Evolutionary conservation across 2,797 vertebrate species (phyloP).

Genomic region (Eremophila alpestris): DNA sequence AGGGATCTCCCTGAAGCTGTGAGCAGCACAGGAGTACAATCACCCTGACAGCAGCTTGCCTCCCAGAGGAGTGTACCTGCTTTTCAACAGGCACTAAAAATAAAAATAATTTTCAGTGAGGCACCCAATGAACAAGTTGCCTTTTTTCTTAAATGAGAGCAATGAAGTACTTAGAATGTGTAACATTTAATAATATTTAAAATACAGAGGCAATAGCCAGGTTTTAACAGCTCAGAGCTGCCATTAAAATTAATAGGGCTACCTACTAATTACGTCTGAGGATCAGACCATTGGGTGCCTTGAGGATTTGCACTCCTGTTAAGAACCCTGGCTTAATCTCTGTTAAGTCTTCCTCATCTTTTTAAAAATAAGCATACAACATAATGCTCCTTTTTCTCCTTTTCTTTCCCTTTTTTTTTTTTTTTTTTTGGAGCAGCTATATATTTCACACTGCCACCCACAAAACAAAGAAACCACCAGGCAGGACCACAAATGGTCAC

Average conservation of each 20-base stretch:
- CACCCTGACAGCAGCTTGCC: conserved; percentile 9
- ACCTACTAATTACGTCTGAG: conserved; percentile 60
- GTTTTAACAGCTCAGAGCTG: conserved; percentile 47
- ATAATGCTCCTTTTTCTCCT: background rate
- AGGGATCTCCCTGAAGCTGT: background rate
- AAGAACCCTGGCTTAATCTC: background rate
- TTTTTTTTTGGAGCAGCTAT: background rate
- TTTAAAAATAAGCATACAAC: background rate
- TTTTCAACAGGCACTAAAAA: conserved; percentile 21
- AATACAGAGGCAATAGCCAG: conserved; percentile 39
- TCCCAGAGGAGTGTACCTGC: background rate
- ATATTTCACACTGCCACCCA: background rate
- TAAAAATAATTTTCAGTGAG: background rate
- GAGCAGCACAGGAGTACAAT: background rate
- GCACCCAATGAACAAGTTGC: background rate
- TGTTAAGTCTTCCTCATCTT: background rate
- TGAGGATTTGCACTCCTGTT: conserved; percentile 27
- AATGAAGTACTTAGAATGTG: conserved; percentile 22
- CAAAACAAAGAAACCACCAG: background rate
- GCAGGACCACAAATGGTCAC: background rate
- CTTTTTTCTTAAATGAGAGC: conserved; percentile 22
- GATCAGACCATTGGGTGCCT: conserved; percentile 30
- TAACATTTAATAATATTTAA: conserved; percentile 55
- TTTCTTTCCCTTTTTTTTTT: background rate
- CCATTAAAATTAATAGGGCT: conserved; percentile 62